Evolutionary conservation across 2,113 vertebrate genomes (phyloP), one percentile per base, ranked within the genome.

Genomic region (Nycticebus coucang): DNA sequence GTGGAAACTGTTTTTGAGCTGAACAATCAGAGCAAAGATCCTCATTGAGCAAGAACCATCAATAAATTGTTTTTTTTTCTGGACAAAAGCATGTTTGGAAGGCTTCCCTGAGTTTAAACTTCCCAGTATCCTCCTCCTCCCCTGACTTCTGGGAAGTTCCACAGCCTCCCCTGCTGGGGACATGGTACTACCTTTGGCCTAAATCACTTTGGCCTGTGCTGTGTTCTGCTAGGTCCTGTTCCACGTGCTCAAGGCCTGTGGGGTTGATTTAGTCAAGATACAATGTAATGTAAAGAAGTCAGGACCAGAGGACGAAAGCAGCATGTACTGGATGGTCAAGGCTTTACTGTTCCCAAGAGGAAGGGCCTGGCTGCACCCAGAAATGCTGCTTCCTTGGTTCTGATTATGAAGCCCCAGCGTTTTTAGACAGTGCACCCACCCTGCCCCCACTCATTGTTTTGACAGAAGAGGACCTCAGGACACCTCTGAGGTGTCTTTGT

Each of bases 11-110:
- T 26, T 83, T 74, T 91, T 92, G 87, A 86, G 45, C 45, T 86
- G 1, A 92, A 35, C 17, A 41, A 5, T 57, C 37, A 33, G 15
- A 55, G 53, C 72, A 64, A 19, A 87, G 69, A 5, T 53, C 28
- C 24, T 66, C 30, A 21, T 14, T 50, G 82, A 75, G 21, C 5
- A 37, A 53, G 84, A 64, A 4, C 21, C 59, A 17, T 50, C 37
- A 3, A 0, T 15, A 6, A 5, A 0, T 66, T n/a, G 24, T 26
- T 33, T 1, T 50, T 41, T 24, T n/a, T 9, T 1, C 19, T 10
- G 0, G 5, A 75, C 28, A 55, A 82, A 69, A 22, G 26, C 15
- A 24, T 50, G 30, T 33, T 22, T 82, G 60, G 79, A 55, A 60
- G 55, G 50, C 81, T 33, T 66, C 69, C 35, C 41, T 0, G 7